Evolutionary conservation across 2,797 vertebrate species (phyloP).

Genomic region (Sebastes iracundus): DNA sequence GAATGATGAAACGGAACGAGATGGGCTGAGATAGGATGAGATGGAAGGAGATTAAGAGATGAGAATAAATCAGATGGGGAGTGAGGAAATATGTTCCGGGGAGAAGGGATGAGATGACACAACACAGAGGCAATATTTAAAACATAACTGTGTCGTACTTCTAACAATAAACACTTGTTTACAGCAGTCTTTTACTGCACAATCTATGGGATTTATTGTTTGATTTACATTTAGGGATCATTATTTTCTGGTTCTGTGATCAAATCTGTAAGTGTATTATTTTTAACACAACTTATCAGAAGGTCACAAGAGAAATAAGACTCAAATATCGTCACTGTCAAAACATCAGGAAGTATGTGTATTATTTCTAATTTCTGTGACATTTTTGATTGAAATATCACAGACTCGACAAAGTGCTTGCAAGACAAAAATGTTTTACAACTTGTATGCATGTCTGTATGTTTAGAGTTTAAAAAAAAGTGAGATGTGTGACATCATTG

Average conservation of each 20-base stretch:
- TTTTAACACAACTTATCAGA: background rate
- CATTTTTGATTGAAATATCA: background rate
- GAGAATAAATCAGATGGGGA: background rate
- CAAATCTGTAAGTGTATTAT: background rate
- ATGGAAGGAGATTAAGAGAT: background rate
- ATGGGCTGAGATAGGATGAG: background rate
- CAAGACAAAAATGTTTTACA: background rate
- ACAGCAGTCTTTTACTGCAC: background rate
- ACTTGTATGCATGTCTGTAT: background rate
- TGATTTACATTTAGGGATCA: background rate
- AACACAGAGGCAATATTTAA: background rate
- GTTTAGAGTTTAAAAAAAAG: background rate
- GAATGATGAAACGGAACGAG: constrained; percentile 22
- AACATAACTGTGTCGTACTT: background rate
- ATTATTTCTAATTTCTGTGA: no score
- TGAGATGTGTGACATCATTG: background rate
- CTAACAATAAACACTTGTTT: background rate
- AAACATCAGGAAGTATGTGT: background rate
- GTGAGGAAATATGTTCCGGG: background rate
- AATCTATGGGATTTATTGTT: background rate
- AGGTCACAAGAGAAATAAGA: background rate
- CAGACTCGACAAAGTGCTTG: background rate
- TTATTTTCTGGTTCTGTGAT: background rate
- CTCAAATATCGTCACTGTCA: background rate
- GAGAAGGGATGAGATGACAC: background rate